Conservation (phyloP, 2,888 invertebrate species). For the Clivina fossor region DNA sequence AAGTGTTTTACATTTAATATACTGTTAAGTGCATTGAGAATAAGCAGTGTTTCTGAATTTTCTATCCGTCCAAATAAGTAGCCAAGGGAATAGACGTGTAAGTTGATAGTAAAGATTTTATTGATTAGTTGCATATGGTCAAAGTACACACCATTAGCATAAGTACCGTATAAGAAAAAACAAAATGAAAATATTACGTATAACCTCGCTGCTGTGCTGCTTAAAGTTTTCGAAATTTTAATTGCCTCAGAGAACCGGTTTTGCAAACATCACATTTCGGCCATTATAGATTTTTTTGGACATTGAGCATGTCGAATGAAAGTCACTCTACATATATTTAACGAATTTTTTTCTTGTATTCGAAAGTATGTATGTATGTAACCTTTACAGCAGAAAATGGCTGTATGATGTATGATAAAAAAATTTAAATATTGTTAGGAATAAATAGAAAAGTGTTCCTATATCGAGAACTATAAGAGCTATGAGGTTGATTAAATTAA, state of each 20-base stretch:
- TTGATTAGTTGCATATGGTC: conserved; percentile 5
- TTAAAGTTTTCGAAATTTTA: conserved; percentile 20
- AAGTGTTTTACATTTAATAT: conserved; percentile 33
- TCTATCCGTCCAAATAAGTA: conserved; percentile 10
- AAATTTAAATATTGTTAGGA: too few species aligned
- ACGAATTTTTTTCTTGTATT: too few species aligned
- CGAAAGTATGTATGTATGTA: too few species aligned
- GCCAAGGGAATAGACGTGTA: not conserved
- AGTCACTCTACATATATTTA: conserved; percentile 6
- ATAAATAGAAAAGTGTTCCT: too few species aligned
- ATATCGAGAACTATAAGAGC: too few species aligned
- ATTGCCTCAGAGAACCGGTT: conserved; percentile 15
- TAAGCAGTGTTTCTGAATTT: conserved; percentile 22
- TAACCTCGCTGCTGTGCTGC: too few species aligned
- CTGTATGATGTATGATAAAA: too few species aligned
- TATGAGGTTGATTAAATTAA: too few species aligned
- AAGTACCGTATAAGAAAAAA: conserved; percentile 25
- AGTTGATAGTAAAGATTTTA: not conserved
- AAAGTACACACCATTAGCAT: conserved; percentile 24
- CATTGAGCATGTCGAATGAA: conserved; percentile 6
- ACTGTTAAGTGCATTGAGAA: conserved; percentile 23
- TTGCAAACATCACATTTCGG: conserved; percentile 16
- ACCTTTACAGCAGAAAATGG: too few species aligned
- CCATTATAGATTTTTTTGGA: too few species aligned
- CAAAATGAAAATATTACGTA: conserved; percentile 18